Percentiles rank a stretch among this genome's conserved stretches.
These are phyloP conservation scores for Ptychodera flava DNA, from an alignment of 35 echinoderm and acorn worm species.

Conservation along the genomic window DNA sequence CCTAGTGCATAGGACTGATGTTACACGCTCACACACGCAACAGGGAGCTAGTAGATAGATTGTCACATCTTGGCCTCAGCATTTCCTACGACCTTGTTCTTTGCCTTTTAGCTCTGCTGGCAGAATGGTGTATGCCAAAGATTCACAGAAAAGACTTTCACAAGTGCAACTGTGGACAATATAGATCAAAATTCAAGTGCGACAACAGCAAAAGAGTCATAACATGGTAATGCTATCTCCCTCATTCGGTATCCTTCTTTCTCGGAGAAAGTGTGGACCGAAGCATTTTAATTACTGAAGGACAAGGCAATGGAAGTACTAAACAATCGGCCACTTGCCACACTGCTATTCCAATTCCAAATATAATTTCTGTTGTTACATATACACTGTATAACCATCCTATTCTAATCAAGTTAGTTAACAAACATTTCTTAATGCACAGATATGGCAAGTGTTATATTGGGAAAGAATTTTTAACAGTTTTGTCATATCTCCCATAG, in stretches of 20 bases:
- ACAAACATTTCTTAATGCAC: slow-evolving; percentile 3
- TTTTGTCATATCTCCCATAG: no score
- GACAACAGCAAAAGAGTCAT: slow-evolving; percentile 31
- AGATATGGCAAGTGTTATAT: no score
- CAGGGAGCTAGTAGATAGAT: slow-evolving; percentile 24
- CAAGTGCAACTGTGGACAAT: slow-evolving; percentile 40
- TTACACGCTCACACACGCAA: slow-evolving; percentile 27
- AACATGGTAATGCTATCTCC: slow-evolving; percentile 43
- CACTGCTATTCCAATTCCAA: not conserved
- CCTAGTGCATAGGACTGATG: no score
- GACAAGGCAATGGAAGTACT: no score
- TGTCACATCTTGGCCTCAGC: slow-evolving; percentile 25
- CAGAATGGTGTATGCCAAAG: slow-evolving; percentile 20
- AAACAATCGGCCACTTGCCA: slow-evolving; percentile 15
- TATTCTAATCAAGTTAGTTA: not conserved
- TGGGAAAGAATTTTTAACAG: no score
- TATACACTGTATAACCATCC: no score
- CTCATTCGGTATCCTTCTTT: not conserved
- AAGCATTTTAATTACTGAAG: no score
- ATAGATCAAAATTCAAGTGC: slow-evolving; percentile 43
- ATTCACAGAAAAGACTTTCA: slow-evolving; percentile 12
- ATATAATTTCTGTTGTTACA: not conserved
- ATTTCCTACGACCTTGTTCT: not conserved
- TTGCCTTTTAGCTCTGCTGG: slow-evolving; percentile 9
- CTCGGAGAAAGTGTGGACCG: not conserved